These are phyloP conservation scores for Griposia aprilina DNA, from an alignment of 2,888 invertebrate species.

Conservation along the genomic window DNA sequence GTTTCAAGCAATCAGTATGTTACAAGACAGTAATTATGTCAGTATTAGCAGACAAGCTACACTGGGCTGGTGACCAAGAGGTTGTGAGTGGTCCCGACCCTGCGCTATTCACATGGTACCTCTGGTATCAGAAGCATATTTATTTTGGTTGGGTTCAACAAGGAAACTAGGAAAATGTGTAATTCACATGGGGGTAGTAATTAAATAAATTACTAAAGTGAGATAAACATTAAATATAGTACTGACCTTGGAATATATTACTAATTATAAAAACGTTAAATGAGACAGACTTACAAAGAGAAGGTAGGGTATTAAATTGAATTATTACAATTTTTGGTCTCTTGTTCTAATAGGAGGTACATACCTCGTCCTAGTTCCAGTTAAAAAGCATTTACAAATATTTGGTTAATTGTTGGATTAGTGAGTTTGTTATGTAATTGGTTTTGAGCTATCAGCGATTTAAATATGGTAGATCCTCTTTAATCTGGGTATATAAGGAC, in stretches of 20 bases:
- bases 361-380: background rate
- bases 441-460: background rate
- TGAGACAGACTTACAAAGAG: slow-evolving; percentile 12
- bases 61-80: slow-evolving; percentile 7
- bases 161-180: background rate
- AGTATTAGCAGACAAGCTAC: slow-evolving; percentile 15
- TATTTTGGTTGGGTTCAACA: background rate
- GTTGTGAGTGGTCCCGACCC: background rate
- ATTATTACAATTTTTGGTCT: background rate
- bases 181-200: background rate
- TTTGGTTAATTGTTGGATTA: background rate
- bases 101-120: background rate
- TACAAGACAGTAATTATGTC: background rate
- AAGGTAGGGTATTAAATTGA: slow-evolving; percentile 6
- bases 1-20: slow-evolving; percentile 5
- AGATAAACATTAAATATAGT: background rate
- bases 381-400: background rate
- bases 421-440: background rate
- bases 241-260: slow-evolving; percentile 7
- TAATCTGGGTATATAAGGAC: no score
- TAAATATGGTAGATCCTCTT: slow-evolving; percentile 28
- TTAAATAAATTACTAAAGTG: background rate
- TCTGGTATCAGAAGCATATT: background rate
- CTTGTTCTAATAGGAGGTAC: slow-evolving; percentile 10
- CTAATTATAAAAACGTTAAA: background rate